A percentile compares a stretch with the other conserved stretches of the same genome.
Evolutionary conservation across 2,888 invertebrate species (phyloP).

Genomic region (Diploptera punctata): DNA sequence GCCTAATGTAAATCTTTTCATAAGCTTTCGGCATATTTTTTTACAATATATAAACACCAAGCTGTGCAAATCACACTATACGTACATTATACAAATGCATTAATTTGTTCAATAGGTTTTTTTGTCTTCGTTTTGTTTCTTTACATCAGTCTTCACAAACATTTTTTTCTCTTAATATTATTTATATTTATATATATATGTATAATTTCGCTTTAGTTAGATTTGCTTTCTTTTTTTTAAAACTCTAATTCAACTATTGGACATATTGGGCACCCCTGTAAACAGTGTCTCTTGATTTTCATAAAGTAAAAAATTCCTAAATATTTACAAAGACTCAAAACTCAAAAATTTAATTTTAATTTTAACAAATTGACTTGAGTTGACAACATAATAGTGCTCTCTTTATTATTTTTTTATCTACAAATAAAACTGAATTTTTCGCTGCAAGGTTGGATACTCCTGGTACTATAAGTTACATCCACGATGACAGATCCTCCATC

Average conservation of each 20-base stretch:
- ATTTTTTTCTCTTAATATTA: slow-evolving; percentile 38
- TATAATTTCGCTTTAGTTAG: slow-evolving; percentile 25
- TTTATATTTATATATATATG: too few relatives aligned
- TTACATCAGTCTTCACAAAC: slow-evolving; percentile 47
- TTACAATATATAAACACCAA: slow-evolving; percentile 42
- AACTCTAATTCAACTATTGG: slow-evolving; percentile 17
- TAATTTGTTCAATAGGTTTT: slow-evolving; percentile 37
- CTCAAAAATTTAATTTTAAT: not conserved
- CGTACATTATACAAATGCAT: slow-evolving; percentile 43
- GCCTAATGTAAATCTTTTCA: slow-evolving; percentile 31
- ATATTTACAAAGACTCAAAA: slow-evolving; percentile 22
- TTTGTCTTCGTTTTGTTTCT: slow-evolving; percentile 43
- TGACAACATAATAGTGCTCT: too few relatives aligned
- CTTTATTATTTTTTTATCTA: too few relatives aligned
- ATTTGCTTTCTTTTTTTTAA: not conserved
- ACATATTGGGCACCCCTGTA: slow-evolving; percentile 12
- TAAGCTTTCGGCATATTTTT: slow-evolving; percentile 37
- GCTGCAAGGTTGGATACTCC: not conserved
- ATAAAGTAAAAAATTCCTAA: slow-evolving; percentile 10
- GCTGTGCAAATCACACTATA: slow-evolving; percentile 40
- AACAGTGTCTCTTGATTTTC: slow-evolving; percentile 10
- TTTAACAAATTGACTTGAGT: not conserved
- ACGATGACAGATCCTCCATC: too few relatives aligned
- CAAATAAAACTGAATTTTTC: not conserved
- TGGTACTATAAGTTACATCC: too few relatives aligned